Evolutionary conservation across 1,140 invertebrate species (phyloP).

Genomic region (Panulirus ornatus): DNA sequence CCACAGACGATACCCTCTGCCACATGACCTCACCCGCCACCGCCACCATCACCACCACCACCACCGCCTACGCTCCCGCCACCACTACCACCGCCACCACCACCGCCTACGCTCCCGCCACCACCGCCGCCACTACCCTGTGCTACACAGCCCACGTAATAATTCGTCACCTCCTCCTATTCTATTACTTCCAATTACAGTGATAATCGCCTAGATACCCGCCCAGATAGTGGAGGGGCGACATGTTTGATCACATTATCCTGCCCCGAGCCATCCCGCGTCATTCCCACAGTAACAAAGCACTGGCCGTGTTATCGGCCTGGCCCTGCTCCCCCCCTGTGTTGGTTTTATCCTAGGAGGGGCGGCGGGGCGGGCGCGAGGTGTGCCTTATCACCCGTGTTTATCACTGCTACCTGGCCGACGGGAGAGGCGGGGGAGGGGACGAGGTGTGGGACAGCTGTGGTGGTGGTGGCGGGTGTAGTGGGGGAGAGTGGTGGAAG

Average conservation of each 20-base stretch:
- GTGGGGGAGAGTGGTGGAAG: background rate
- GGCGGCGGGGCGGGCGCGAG: background rate
- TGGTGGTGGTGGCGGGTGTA: constrained; percentile 2
- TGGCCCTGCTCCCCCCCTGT: background rate
- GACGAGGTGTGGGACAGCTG: background rate
- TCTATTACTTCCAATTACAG: background rate
- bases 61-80: too few species aligned
- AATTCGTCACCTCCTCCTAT: constrained; percentile 1
- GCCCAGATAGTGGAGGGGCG: background rate
- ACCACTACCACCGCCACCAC: background rate
- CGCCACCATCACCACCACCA: background rate
- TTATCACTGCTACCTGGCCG: constrained; percentile 9
- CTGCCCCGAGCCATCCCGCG: background rate
- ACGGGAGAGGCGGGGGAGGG: background rate
- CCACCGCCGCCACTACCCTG: background rate
- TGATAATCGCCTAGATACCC: background rate
- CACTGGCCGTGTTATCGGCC: background rate
- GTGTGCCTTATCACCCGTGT: constrained; percentile 11
- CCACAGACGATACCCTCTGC: too few species aligned
- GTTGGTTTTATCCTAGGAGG: background rate
- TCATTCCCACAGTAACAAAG: background rate
- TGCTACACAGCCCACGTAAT: background rate
- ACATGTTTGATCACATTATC: background rate
- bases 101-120: too few species aligned
- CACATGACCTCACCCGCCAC: background rate